Evolutionary conservation across 2,113 vertebrate genomes (phyloP).

Genomic region (Ctenomys sociabilis): DNA sequence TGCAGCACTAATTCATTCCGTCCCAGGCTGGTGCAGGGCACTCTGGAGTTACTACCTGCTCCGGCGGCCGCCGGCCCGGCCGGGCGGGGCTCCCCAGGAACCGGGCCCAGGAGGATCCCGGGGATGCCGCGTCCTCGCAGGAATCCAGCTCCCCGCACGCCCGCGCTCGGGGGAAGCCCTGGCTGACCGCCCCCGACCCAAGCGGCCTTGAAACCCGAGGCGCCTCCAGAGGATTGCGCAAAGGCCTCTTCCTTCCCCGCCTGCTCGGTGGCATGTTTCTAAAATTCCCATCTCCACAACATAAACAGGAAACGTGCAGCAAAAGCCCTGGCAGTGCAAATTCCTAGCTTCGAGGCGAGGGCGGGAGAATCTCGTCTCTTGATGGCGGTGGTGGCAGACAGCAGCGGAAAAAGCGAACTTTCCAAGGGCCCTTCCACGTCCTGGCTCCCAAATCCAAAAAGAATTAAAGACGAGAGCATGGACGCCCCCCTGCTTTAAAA

Average conservation of each 20-base stretch:
- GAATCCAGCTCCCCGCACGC: slow-evolving; percentile 21
- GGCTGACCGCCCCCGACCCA: slow-evolving; percentile 51
- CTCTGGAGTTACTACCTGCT: slow-evolving; percentile 8
- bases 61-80: background rate
- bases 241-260: slow-evolving; percentile 62
- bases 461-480: background rate
- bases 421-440: background rate
- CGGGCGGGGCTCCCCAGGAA: slow-evolving; percentile 12
- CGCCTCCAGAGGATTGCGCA: slow-evolving; percentile 48
- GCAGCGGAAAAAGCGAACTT: slow-evolving; percentile 48
- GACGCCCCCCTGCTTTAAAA: background rate
- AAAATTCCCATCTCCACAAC: slow-evolving; percentile 77
- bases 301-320: slow-evolving; percentile 82
- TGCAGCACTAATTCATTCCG: background rate
- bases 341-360: slow-evolving; percentile 71
- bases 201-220: background rate
- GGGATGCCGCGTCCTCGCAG: slow-evolving; percentile 62
- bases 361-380: slow-evolving; percentile 65
- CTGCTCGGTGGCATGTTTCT: slow-evolving; percentile 65
- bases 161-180: slow-evolving; percentile 72
- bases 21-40: background rate
- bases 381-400: background rate
- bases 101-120: slow-evolving; percentile 55
- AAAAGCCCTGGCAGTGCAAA: slow-evolving; percentile 79
- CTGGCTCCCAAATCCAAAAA: background rate